Conservation (phyloP, 2,888 invertebrate genomes). For the Polydrusus tereticollis region DNA sequence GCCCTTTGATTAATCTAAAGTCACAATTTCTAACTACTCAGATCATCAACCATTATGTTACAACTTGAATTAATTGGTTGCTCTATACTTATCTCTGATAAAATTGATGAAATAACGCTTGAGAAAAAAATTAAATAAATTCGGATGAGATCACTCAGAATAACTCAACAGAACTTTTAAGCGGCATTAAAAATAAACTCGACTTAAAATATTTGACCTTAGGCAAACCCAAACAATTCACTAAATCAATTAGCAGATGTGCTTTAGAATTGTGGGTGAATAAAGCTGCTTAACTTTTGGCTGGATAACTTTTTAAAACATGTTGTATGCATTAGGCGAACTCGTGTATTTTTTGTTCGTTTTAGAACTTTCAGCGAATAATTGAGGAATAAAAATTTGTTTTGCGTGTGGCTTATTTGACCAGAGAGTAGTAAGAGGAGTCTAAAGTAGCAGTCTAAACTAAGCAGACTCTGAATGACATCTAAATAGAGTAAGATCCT, state of each 20-base stretch:
- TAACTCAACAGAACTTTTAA: conserved; percentile 23
- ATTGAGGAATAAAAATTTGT: neutral
- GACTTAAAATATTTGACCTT: conserved; percentile 45
- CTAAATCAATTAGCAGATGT: conserved; percentile 50
- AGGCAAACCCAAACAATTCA: conserved; percentile 47
- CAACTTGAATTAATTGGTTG: neutral
- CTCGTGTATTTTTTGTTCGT: neutral
- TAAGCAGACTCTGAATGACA: too few species aligned
- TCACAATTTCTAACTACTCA: neutral
- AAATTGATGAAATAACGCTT: conserved; percentile 8
- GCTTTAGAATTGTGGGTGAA: conserved; percentile 36
- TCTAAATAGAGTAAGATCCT: too few species aligned
- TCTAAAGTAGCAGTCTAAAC: too few species aligned
- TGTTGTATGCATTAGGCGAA: conserved; percentile 15
- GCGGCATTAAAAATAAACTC: conserved; percentile 44
- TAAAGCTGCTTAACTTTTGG: conserved; percentile 37
- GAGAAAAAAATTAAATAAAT: conserved; percentile 20
- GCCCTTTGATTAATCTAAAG: too few species aligned
- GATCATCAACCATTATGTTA: too few species aligned
- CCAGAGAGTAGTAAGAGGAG: too few species aligned
- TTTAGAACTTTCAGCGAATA: neutral
- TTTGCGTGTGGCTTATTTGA: too few species aligned
- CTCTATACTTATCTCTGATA: neutral
- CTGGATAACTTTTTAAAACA: conserved; percentile 23
- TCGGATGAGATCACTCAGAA: conserved; percentile 32